A percentile compares a stretch with the other conserved stretches of the same genome.
Conservation (phyloP, 2,888 invertebrate species). For the Apamea sordens region DNA sequence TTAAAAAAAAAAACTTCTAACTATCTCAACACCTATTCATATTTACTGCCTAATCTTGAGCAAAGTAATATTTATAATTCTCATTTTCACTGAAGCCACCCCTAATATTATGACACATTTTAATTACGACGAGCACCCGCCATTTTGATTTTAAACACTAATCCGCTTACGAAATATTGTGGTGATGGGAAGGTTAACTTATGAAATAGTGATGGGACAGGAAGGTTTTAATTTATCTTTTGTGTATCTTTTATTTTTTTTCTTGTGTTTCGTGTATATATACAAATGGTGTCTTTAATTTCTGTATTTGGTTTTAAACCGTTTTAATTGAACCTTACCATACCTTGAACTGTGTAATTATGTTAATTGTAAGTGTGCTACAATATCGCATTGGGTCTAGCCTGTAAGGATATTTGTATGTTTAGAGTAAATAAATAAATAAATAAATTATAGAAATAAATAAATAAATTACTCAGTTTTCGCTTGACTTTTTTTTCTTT, state of each 20-base stretch:
- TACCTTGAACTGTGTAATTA: no score
- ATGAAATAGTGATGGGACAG: slow-evolving; percentile 75
- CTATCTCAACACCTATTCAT: slow-evolving; percentile 41
- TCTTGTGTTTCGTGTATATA: no score
- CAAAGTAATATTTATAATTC: slow-evolving; percentile 68
- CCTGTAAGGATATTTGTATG: no score
- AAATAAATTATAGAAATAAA: no score
- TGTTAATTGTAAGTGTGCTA: no score
- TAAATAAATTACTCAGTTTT: no score
- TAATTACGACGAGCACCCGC: slow-evolving; percentile 81
- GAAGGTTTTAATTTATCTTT: neutral
- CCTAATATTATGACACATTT: slow-evolving; percentile 86
- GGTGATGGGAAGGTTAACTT: slow-evolving; percentile 79
- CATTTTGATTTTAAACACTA: slow-evolving; percentile 87
- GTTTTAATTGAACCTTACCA: no score
- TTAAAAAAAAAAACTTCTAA: neutral
- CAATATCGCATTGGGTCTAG: no score
- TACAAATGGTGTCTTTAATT: no score
- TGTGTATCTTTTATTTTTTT: no score
- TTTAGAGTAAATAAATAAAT: no score
- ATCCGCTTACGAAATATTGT: slow-evolving; percentile 83
- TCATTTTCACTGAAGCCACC: slow-evolving; percentile 75
- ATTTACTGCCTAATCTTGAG: slow-evolving; percentile 51
- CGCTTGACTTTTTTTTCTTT: neutral
- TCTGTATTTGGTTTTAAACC: no score